Percentiles rank a stretch among this genome's conserved stretches.
These are phyloP conservation scores for Styela clava DNA, from an alignment of 23 tunicate genomes.

Conservation along the genomic window DNA sequence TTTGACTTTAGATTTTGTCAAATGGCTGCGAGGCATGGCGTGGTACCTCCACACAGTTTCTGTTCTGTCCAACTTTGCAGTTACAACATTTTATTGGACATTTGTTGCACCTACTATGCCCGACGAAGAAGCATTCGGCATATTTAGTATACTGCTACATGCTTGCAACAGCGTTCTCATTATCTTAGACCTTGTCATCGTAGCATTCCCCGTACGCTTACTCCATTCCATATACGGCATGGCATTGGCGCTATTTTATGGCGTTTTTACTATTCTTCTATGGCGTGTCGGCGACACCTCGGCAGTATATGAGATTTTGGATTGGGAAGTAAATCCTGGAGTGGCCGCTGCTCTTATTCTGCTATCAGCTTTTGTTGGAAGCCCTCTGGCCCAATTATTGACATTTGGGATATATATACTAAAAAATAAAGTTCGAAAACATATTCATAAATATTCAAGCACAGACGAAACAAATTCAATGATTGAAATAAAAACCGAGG, in stretches of 20 bases:
- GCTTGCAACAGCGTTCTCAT: not conserved
- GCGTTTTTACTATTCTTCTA: not conserved
- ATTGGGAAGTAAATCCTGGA: slow-evolving; percentile 1
- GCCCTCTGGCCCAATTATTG: not conserved
- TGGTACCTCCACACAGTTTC: slow-evolving; percentile 11
- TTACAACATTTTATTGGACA: slow-evolving; percentile 2
- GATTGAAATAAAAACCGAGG: not conserved
- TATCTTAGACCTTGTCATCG: not conserved
- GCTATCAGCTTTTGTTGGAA: not conserved
- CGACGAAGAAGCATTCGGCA: not conserved
- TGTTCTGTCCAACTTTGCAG: not conserved
- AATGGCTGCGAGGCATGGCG: slow-evolving; percentile 2
- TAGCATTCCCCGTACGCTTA: not conserved
- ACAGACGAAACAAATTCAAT: not conserved
- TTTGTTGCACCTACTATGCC: not conserved
- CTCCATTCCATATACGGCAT: not conserved
- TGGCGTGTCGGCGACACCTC: slow-evolving; percentile 14
- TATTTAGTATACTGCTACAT: not conserved
- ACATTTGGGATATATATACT: not conserved
- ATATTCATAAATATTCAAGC: not conserved
- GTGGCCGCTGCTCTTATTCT: not conserved
- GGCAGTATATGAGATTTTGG: slow-evolving; percentile 5
- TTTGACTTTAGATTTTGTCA: not conserved
- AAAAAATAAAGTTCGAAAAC: not conserved
- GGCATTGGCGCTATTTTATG: not conserved